A percentile compares a stretch with the other conserved stretches of the same genome.
phyloP scores from a whole-genome alignment of 2,113 vertebrate species.

The Candoia aspera region DNA sequence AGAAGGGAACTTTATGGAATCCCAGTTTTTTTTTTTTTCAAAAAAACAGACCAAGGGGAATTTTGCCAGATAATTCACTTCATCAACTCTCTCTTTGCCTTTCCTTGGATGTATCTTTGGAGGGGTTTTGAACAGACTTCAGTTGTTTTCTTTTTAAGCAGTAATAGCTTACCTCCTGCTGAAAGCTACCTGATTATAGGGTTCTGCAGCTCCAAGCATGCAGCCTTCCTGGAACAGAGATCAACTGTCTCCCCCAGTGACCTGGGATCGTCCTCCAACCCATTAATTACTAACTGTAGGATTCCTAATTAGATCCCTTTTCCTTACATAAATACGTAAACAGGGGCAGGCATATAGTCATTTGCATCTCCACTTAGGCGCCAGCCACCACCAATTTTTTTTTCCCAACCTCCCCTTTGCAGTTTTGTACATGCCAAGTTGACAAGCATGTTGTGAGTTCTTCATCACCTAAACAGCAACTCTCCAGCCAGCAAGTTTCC shows the following conservation, averaged over 20 bases:
- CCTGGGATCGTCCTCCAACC: conserved; percentile 36
- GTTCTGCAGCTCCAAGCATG: conserved; percentile 35
- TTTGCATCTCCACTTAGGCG: conserved; percentile 28
- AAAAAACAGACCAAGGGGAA: background rate
- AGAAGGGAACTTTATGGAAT: background rate
- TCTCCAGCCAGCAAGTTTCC: background rate
- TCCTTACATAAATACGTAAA: conserved; percentile 61
- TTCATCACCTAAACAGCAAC: background rate
- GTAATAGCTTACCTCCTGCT: background rate
- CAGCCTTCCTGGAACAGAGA: conserved; percentile 34
- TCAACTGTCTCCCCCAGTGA: conserved; percentile 29
- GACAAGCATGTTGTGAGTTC: background rate
- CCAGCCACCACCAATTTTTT: conserved; percentile 34
- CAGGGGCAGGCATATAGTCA: conserved; percentile 30
- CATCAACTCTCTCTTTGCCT: background rate
- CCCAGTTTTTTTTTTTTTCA: background rate
- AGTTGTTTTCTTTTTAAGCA: background rate
- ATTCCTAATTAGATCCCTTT: conserved; percentile 62
- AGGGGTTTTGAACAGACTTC: background rate
- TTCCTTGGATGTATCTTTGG: background rate
- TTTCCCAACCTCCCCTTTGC: conserved; percentile 20
- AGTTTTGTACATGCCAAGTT: conserved; percentile 35
- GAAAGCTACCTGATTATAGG: conserved; percentile 1
- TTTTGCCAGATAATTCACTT: background rate
- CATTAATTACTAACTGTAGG: conserved; percentile 54